Base-by-base conservation (phyloP, 2,113 vertebrate genomes). In the Mobula hypostoma region DNA sequence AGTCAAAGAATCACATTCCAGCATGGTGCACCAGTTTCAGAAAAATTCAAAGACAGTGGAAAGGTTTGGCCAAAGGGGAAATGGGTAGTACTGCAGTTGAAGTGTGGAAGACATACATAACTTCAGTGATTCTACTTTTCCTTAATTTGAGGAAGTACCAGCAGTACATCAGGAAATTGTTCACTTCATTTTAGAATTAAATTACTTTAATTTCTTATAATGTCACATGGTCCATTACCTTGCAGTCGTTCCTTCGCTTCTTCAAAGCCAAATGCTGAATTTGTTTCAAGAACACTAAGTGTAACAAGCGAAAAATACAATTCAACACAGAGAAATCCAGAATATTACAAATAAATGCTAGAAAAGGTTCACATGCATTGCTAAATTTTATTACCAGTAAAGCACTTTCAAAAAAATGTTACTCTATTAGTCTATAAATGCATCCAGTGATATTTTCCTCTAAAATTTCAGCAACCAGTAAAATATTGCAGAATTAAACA, bases 241-340 rank as follows among this genome's bases (percentile, higher is more conserved):
- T 99, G 98, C 94, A 99, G 94, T 94, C 98, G 98, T 85, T 95
- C 97, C 95, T 99, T 99, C 0, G 99, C 99, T 96, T 99, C 97
- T 95, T 99, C 98, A 95, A 99, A 99, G 74, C 99, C 99, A 95
- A 99, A 99, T 77, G 98, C 97, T 0, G 99, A 97, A 95, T 99
- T 97, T 0, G 98, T 98, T 24, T 99, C 98, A 8, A 99, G 97
- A 94, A 99, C 98, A 0, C 99, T 99, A 96, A 1, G 72, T 0
- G 82, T 94, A 85, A 94, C 68, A 95, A 79, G 29, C 27, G 21
- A 74, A 93, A 91, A 70, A 93, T 21, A 93, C 48, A 32, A 72
- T 74, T 24, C 24, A 72, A 48, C 7, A 93, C 66, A 74, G 3
- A 12, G 9, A 92, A 4, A 17, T 19, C 32, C 63, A 90, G 87